Percentiles rank a stretch among this genome's conserved stretches.
These are phyloP conservation scores for Halcyon badia DNA, from an alignment of 2,797 vertebrate genomes.

Conservation along the genomic window DNA sequence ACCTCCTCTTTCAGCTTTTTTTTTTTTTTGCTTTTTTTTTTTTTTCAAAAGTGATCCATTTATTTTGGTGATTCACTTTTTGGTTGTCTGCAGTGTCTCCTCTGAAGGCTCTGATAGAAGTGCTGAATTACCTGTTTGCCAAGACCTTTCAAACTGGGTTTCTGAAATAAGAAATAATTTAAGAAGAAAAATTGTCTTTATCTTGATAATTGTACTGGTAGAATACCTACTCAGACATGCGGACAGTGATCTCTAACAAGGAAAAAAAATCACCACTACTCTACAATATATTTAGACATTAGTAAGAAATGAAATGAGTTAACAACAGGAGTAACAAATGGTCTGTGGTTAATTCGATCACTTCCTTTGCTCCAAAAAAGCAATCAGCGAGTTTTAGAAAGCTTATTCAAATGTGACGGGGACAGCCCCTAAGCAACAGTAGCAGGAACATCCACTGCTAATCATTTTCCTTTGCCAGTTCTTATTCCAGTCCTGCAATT, in stretches of 20 bases:
- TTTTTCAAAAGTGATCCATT: background rate
- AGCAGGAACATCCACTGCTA: background rate
- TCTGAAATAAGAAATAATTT: background rate
- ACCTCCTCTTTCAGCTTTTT: background rate
- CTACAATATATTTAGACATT: background rate
- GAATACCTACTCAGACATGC: background rate
- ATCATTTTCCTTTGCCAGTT: slow-evolving; percentile 6
- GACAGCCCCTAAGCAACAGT: slow-evolving; percentile 48
- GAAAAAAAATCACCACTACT: background rate
- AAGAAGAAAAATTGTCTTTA: background rate
- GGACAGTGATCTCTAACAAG: background rate
- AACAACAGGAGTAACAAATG: slow-evolving; percentile 59
- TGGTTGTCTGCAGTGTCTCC: background rate
- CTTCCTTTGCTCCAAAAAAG: slow-evolving; percentile 63
- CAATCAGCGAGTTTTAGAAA: slow-evolving; percentile 20
- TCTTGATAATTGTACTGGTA: background rate
- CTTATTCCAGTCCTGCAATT: slow-evolving; percentile 5
- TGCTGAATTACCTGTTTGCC: background rate
- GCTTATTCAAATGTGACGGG: slow-evolving; percentile 33
- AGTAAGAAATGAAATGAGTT: slow-evolving; percentile 38
- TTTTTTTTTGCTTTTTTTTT: background rate
- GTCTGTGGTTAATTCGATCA: slow-evolving; percentile 59
- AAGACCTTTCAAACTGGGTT: background rate
- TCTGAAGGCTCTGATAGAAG: background rate
- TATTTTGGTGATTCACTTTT: background rate